Percentiles rank a stretch among this genome's conserved stretches.
Evolutionary conservation across 2,888 invertebrate species (phyloP).

Genomic region (Serripes groenlandicus): DNA sequence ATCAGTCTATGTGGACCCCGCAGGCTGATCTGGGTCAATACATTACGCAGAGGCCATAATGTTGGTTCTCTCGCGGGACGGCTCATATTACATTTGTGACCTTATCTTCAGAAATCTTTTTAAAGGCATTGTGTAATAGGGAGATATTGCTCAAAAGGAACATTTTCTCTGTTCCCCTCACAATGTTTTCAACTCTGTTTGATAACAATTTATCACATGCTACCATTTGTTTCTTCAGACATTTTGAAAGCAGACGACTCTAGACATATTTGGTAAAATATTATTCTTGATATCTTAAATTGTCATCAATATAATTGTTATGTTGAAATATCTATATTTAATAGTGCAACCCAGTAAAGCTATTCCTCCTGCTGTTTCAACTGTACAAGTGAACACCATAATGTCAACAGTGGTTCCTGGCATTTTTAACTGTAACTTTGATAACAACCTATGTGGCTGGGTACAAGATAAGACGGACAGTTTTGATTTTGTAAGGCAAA

Average conservation of each 20-base stretch:
- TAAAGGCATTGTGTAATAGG: constrained; percentile 1
- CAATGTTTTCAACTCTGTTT: neutral
- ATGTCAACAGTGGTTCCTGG: constrained; percentile 58
- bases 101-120: no score
- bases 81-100: no score
- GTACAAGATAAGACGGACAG: constrained; percentile 70
- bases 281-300: no score
- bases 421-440: constrained; percentile 79
- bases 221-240: no score
- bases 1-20: no score
- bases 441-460: constrained; percentile 79
- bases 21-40: no score
- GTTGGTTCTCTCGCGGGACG: no score
- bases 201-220: neutral
- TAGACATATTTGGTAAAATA: no score
- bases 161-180: constrained; percentile 8
- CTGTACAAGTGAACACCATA: constrained; percentile 30
- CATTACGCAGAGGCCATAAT: no score
- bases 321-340: neutral
- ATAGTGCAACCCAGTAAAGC: constrained; percentile 65
- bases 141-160: neutral
- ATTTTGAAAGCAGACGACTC: no score
- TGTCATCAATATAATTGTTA: no score
- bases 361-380: constrained; percentile 46
- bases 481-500: constrained; percentile 80